These are phyloP conservation scores for Corapipo altera DNA, from an alignment of 2,113 vertebrate species.

Conservation along the genomic window DNA sequence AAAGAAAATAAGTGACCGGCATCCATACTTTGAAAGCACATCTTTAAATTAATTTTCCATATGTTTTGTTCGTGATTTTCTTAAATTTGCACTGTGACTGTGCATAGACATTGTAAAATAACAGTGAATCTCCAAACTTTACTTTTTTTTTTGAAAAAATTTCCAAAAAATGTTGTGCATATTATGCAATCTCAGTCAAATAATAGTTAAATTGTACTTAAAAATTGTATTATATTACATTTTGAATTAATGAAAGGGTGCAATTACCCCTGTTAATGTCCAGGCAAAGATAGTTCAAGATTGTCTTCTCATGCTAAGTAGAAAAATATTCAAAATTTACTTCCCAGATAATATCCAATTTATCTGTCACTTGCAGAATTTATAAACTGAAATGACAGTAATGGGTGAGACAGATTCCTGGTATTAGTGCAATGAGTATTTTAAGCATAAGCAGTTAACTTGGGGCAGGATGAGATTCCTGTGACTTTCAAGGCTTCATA, in stretches of 20 bases:
- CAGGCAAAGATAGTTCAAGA: background rate
- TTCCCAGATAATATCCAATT: background rate
- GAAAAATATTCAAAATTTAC: background rate
- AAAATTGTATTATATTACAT: background rate
- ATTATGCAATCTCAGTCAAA: background rate
- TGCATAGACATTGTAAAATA: background rate
- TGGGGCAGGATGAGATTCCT: background rate
- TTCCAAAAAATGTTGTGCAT: background rate
- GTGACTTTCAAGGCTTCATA: background rate
- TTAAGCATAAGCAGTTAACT: background rate
- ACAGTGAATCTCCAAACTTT: background rate
- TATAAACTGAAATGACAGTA: background rate
- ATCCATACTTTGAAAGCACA: background rate
- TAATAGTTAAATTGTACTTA: background rate
- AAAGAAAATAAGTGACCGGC: background rate
- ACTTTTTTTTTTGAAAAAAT: background rate
- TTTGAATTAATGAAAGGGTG: background rate
- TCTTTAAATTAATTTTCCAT: background rate
- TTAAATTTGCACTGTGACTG: background rate
- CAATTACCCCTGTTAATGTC: background rate
- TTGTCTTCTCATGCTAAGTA: background rate
- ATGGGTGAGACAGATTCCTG: background rate
- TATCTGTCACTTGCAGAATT: background rate
- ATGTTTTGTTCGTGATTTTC: background rate
- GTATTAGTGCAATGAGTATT: background rate